Evolutionary conservation across 1,140 invertebrate genomes (phyloP).

Genomic region (Agrilus planipennis): DNA sequence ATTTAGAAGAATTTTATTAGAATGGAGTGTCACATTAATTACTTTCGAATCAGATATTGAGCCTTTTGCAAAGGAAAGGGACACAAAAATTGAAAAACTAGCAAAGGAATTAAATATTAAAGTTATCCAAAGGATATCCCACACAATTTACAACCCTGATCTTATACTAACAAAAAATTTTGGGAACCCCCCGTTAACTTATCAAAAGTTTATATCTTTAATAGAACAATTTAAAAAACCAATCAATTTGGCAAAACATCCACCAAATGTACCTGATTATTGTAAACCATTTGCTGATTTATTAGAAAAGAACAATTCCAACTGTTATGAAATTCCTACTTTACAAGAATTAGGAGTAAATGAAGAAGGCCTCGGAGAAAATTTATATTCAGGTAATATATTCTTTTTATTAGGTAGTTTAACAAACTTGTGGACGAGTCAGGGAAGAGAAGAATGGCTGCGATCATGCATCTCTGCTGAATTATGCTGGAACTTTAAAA

Average conservation of each 20-base stretch:
- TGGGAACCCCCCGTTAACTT: conserved; percentile 72
- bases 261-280: too few relatives aligned
- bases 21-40: conserved; percentile 78
- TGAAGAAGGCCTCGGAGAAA: too few relatives aligned
- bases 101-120: conserved; percentile 69
- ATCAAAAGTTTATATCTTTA: conserved; percentile 76
- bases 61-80: conserved; percentile 72
- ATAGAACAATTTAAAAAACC: conserved; percentile 65
- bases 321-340: too few relatives aligned
- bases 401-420: too few relatives aligned
- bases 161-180: conserved; percentile 72
- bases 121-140: conserved; percentile 62
- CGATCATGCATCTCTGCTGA: too few relatives aligned
- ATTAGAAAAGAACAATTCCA: too few relatives aligned
- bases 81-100: conserved; percentile 70
- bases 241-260: conserved; percentile 40
- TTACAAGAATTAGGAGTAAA: too few relatives aligned
- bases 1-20: conserved; percentile 73
- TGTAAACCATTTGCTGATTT: too few relatives aligned
- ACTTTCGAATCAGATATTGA: conserved; percentile 87
- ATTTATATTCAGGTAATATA: too few relatives aligned
- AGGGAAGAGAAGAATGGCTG: too few relatives aligned
- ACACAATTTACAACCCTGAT: conserved; percentile 76
- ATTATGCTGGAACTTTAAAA: too few relatives aligned
- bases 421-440: too few relatives aligned